Conservation (phyloP, 1,140 invertebrate species). For the Cydia splendana region DNA sequence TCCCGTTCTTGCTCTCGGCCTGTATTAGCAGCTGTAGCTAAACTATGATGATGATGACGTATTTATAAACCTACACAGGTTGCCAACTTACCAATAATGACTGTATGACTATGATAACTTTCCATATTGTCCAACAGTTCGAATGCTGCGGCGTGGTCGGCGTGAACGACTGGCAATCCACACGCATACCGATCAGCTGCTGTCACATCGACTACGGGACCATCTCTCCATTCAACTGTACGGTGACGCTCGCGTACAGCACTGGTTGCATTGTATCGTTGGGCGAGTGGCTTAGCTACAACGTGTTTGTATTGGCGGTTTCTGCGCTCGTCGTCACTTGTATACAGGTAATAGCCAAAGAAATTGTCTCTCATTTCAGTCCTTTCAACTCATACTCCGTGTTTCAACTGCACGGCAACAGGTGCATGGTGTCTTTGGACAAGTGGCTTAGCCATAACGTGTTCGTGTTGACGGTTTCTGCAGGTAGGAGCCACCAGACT, state of each 20-base stretch:
- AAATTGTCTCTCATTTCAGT: constrained; percentile 41
- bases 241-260: constrained; percentile 46
- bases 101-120: too few species aligned
- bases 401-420: constrained; percentile 50
- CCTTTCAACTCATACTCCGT: too few species aligned
- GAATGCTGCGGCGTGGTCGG: constrained; percentile 82
- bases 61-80: too few species aligned
- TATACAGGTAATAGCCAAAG: constrained; percentile 39
- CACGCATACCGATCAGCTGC: constrained; percentile 74
- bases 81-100: too few species aligned
- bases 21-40: too few species aligned
- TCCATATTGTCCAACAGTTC: constrained; percentile 78
- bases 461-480: constrained; percentile 43
- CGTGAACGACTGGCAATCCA: constrained; percentile 69
- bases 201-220: constrained; percentile 72
- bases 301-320: constrained; percentile 53
- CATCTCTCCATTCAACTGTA: constrained; percentile 63
- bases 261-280: constrained; percentile 54
- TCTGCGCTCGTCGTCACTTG: constrained; percentile 42
- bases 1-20: too few species aligned
- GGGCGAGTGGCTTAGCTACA: constrained; percentile 60
- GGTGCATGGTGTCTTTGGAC: constrained; percentile 54
- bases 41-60: too few species aligned
- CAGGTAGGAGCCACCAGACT: too few species aligned
- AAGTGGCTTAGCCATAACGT: constrained; percentile 60